phyloP scores from a whole-genome alignment of 2,113 vertebrate species.

The Stomatorhinus ivindoensis region DNA sequence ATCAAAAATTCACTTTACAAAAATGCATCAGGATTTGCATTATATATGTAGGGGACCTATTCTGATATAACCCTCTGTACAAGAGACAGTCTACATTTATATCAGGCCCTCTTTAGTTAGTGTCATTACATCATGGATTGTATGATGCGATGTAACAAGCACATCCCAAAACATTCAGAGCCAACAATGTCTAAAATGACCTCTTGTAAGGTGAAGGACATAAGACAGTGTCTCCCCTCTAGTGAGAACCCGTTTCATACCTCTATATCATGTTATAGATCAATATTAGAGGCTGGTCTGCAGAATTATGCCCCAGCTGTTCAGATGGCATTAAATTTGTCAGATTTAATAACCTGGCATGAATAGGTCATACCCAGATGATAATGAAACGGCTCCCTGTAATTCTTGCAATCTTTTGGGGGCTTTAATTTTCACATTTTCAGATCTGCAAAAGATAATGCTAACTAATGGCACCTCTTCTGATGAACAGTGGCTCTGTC shows the following conservation, averaged over 20 bases:
- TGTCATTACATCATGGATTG: neutral
- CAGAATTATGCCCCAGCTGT: neutral
- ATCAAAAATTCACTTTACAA: neutral
- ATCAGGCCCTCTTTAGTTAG: neutral
- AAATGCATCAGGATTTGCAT: neutral
- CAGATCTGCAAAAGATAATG: neutral
- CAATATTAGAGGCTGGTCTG: slow-evolving; percentile 7
- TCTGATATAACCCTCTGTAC: neutral
- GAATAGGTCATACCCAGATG: neutral
- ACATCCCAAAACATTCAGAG: slow-evolving; percentile 22
- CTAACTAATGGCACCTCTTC: neutral
- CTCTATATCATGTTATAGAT: neutral
- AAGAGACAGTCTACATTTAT: neutral
- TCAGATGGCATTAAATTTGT: neutral
- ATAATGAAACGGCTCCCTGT: neutral
- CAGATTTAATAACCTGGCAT: neutral
- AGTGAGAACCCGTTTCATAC: neutral
- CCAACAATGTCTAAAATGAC: slow-evolving; percentile 21
- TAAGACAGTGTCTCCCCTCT: slow-evolving; percentile 21
- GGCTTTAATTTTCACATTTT: neutral
- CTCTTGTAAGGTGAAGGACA: slow-evolving; percentile 1
- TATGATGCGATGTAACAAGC: neutral
- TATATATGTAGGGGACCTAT: neutral
- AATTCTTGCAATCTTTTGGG: neutral
- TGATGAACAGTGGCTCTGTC: neutral